Evolutionary conservation across 2,888 invertebrate species (phyloP), one percentile per base, ranked within the genome.

Genomic region (Hylaea fasciaria): DNA sequence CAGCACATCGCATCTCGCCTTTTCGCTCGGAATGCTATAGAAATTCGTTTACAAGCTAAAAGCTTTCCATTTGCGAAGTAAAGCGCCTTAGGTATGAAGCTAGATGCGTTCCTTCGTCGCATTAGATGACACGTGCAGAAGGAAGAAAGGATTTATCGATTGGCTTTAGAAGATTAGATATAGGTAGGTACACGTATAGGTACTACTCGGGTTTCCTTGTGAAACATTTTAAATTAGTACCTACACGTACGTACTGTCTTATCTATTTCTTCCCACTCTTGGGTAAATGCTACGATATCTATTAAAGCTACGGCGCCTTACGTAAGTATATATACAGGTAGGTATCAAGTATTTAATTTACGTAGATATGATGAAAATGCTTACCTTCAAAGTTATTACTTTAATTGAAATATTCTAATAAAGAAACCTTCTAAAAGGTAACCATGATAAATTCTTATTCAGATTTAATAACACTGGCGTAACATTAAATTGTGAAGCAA

Each of bases 21-120:
- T 43, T 40, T 51, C 51, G 41, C 48, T n/a, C 41, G 51, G 32
- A 46, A 60, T 55, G 55, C 58, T 77, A 77, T 74, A 82, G 78
- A 83, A 87, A 87, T 86, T 87, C 83, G 82, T 84, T 85, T 85
- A 85, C 77, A 78, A 78, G 80, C 78, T 89, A 87, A 87, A 88
- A 87, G 88, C 84, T 87, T 87, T 87, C 84, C 82, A 87, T 88
- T 87, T 85, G 76, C 76, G 69, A 72, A 47, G 77, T 75, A 80
- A 78, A 80, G 78, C 68, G 78, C 71, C 70, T 51, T 40, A 72
- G 69, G 62, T 71, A 69, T 62, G 64, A 68, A 69, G 69, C 64
- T 67, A 57, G 67, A 72, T 70, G 68, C 65, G 58, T 58, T 59
- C 50, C 51, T 22, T 55, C n/a, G n/a, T n/a, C n/a, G n/a, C n/a